Evolutionary conservation across 2,888 invertebrate genomes (phyloP).

Genomic region (Drosophila ustulata): DNA sequence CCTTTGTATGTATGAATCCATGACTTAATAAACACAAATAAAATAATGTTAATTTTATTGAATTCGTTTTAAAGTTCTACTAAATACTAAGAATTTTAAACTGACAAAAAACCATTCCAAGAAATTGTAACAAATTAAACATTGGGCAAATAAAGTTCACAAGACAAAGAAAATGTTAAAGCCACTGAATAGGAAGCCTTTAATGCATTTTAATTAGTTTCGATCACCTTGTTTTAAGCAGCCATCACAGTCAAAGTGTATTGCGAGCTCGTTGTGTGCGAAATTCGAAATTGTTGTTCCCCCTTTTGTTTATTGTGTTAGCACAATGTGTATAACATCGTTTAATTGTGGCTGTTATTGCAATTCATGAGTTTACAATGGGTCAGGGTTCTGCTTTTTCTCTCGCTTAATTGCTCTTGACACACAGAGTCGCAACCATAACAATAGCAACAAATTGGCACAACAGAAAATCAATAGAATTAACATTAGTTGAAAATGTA

Average conservation of each 20-base stretch:
- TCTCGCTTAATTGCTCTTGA: conserved; percentile 42
- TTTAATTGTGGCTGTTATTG: conserved; percentile 8
- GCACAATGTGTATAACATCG: conserved; percentile 7
- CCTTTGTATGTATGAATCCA: too few relatives aligned
- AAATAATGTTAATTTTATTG: too few relatives aligned
- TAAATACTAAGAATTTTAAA: background rate
- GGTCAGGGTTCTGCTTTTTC: conserved; percentile 21
- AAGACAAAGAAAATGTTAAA: background rate
- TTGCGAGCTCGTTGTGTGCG: background rate
- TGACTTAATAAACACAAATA: too few relatives aligned
- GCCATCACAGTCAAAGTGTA: background rate
- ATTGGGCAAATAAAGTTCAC: too few relatives aligned
- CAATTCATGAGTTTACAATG: conserved; percentile 8
- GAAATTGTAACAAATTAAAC: background rate
- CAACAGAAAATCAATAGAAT: conserved; percentile 35
- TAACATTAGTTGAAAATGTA: conserved; percentile 22
- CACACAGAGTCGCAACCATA: background rate
- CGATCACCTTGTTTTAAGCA: background rate
- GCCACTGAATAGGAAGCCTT: background rate
- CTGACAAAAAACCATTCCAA: background rate
- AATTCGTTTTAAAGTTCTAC: background rate
- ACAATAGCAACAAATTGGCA: background rate
- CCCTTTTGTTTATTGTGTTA: conserved; percentile 8
- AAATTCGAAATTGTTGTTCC: background rate
- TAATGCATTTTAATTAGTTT: background rate